A percentile compares a stretch with the other conserved stretches of the same genome.
phyloP scores from a whole-genome alignment of 2,797 vertebrate genomes.

The Argya squamiceps region DNA sequence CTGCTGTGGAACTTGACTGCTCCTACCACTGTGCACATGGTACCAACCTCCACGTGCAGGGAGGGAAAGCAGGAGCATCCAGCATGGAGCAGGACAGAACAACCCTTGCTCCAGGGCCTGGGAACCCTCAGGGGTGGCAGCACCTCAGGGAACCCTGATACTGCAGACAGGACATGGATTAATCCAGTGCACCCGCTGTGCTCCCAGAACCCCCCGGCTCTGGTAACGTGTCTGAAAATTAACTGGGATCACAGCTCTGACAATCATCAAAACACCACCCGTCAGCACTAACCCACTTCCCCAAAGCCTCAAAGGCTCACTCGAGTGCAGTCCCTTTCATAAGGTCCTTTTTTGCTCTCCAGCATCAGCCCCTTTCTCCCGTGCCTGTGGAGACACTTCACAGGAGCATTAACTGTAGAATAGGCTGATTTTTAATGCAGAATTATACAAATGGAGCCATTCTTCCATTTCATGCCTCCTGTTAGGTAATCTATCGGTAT shows the following conservation, averaged over 20 bases:
- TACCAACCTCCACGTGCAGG: fast-evolving
- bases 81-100: fast-evolving
- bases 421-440: slow-evolving; percentile 59
- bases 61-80: not conserved
- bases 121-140: not conserved
- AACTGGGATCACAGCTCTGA: not conserved
- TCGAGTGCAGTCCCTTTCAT: not conserved
- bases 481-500: slow-evolving; percentile 45
- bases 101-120: not conserved
- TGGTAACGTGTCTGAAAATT: not conserved
- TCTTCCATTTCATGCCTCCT: slow-evolving; percentile 59
- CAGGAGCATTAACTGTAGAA: slow-evolving; percentile 49
- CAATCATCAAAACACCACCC: not conserved
- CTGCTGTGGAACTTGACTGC: not conserved
- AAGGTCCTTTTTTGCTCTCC: not conserved
- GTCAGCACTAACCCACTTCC: not conserved
- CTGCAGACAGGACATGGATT: not conserved
- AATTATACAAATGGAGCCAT: slow-evolving; percentile 65
- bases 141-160: not conserved
- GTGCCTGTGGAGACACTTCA: not conserved
- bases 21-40: fast-evolving
- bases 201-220: not conserved
- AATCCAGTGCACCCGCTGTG: not conserved
- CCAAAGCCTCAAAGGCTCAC: not conserved
- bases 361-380: not conserved